These are phyloP conservation scores for Crocallis elinguaria DNA, from an alignment of 2,888 invertebrate species.

Conservation along the genomic window DNA sequence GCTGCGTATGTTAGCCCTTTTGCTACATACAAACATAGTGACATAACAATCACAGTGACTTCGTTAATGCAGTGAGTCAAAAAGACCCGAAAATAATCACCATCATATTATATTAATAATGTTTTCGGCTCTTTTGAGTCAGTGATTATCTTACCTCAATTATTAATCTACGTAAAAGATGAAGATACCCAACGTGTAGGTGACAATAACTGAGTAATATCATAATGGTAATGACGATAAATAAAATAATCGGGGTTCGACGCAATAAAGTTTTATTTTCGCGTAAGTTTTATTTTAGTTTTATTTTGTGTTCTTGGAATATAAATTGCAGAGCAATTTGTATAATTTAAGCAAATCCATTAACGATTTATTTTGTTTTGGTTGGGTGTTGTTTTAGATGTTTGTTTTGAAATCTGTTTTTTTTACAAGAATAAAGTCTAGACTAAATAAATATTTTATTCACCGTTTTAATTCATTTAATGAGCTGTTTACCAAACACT, in stretches of 20 bases:
- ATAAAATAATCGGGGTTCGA: slow-evolving; percentile 3
- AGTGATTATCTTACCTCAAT: background rate
- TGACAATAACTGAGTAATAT: background rate
- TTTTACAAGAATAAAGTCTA: too few relatives aligned
- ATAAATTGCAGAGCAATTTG: slow-evolving; percentile 12
- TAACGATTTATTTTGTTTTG: slow-evolving; percentile 7
- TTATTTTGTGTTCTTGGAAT: slow-evolving; percentile 6
- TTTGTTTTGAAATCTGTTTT: too few relatives aligned
- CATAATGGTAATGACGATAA: background rate
- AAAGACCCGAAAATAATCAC: too few relatives aligned
- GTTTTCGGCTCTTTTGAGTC: background rate
- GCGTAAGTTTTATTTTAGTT: too few relatives aligned
- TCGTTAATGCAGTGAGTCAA: too few relatives aligned
- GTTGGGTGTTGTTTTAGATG: background rate
- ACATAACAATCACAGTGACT: too few relatives aligned
- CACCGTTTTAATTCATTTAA: too few relatives aligned
- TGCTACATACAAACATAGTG: too few relatives aligned
- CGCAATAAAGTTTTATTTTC: slow-evolving; percentile 4
- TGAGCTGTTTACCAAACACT: background rate
- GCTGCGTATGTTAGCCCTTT: too few relatives aligned
- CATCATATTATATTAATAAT: background rate
- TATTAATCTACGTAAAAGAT: background rate
- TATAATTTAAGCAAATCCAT: slow-evolving; percentile 9
- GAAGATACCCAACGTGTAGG: background rate
- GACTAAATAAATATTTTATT: too few relatives aligned